Percentiles rank a stretch among this genome's conserved stretches.
Conservation (phyloP, 2,888 invertebrate genomes). For the Eristalinus aeneus region DNA sequence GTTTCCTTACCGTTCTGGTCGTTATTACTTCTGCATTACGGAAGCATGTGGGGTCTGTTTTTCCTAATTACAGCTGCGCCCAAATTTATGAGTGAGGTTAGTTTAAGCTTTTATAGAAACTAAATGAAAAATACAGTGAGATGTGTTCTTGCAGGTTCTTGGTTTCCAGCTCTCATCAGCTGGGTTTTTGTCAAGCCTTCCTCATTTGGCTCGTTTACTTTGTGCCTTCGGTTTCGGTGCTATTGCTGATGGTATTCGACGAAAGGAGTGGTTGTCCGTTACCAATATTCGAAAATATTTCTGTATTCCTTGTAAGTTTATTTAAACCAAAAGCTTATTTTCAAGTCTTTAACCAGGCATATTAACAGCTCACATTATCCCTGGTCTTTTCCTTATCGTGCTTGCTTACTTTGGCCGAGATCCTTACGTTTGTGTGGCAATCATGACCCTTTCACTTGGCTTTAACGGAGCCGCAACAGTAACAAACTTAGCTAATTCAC, state of each 20-base stretch:
- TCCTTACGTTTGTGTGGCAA: conserved; percentile 83
- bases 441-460: conserved; percentile 87
- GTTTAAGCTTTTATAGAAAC: neutral
- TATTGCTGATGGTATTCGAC: conserved; percentile 85
- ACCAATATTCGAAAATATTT: conserved; percentile 86
- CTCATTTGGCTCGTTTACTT: conserved; percentile 86
- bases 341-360: neutral
- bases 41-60: conserved; percentile 89
- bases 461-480: conserved; percentile 85
- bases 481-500: conserved; percentile 84
- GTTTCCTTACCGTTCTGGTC: conserved; percentile 87
- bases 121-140: neutral
- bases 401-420: conserved; percentile 85
- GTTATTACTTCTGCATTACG: conserved; percentile 86
- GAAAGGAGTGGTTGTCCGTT: conserved; percentile 80
- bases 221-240: conserved; percentile 87
- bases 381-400: conserved; percentile 82
- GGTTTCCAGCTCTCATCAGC: conserved; percentile 87
- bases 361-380: conserved; percentile 82
- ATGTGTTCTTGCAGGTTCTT: conserved; percentile 80
- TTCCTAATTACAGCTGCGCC: conserved; percentile 89
- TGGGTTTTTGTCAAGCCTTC: conserved; percentile 86
- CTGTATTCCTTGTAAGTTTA: conserved; percentile 83
- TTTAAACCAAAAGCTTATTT: conserved; percentile 73
- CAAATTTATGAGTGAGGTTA: conserved; percentile 86